Evolutionary conservation across 2,888 invertebrate genomes (phyloP), one percentile per base, ranked within the genome.

Genomic region (Lycaena phlaeas): DNA sequence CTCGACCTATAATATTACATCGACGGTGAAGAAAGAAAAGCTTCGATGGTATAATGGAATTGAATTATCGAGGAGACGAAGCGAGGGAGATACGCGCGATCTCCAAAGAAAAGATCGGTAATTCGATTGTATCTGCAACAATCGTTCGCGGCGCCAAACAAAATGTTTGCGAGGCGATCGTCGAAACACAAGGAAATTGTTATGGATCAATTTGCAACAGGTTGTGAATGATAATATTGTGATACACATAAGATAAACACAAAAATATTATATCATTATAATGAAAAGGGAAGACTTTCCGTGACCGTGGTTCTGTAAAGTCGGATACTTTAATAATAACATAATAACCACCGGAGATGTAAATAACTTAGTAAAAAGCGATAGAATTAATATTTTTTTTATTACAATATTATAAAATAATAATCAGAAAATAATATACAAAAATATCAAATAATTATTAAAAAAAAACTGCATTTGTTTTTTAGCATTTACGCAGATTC

Each of bases 111-210:
- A 68, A 22, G 72, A 68, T 71, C 66, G 60, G 70, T 79, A 81
- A 82, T 79, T 76, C 74, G 71, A 78, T 81, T 82, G 76, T 75
- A 62, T 70, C 74, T 66, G 70, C 73, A 77, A 77, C 79, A 79
- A 78, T 70, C 52, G 60, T 64, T 51, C 34, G 34, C 53, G 51
- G 56, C 68, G 70, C 70, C 64, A 61, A 65, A 62, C 65, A 56
- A 65, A 59, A 57, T 68, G 71, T 72, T 74, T 68, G 64, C 57
- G 22, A 34, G 50, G 46, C 52, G 56, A 60, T 47, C 38, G 45
- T 42, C 42, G 38, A 52, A 53, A 53, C 51, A 56, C 53, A 64
- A 63, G 57, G 54, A 64, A 64, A 70, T 61, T 64, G 62, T 64
- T 65, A 64, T 58, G 56, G 58, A 54, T 59, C 52, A 48, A 52